These are phyloP conservation scores for Slavum lentiscoides DNA, from an alignment of 2,888 invertebrate genomes.

Conservation along the genomic window DNA sequence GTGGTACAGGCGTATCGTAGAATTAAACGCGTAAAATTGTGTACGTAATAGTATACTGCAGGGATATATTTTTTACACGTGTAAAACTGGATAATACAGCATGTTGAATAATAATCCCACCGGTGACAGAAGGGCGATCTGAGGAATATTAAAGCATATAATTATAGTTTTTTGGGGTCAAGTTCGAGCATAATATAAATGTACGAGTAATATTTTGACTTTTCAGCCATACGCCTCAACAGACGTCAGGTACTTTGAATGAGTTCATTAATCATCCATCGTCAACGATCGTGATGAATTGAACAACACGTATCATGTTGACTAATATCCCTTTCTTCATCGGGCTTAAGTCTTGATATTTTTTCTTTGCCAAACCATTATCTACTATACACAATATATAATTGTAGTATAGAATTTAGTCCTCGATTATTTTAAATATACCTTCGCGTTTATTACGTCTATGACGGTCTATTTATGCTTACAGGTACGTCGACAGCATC, in stretches of 20 bases:
- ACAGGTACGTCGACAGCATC: constrained; percentile 24
- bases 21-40: no score
- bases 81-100: no score
- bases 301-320: neutral
- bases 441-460: neutral
- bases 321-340: neutral
- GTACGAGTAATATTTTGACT: neutral
- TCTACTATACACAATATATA: neutral
- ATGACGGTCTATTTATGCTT: neutral
- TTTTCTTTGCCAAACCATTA: neutral
- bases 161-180: no score
- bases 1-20: no score
- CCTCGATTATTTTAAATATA: no score
- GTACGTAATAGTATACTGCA: no score
- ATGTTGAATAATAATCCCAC: no score
- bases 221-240: neutral
- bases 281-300: neutral
- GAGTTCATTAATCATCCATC: neutral
- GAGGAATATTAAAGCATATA: no score
- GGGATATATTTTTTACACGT: no score
- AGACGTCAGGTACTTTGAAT: neutral
- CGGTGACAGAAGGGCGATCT: no score
- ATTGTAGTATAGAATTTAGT: no score
- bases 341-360: neutral
- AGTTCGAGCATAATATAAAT: neutral